A percentile compares a stretch with the other conserved stretches of the same genome.
Evolutionary conservation across 2,888 invertebrate species (phyloP).

Genomic region (Caenorhabditis becei): DNA sequence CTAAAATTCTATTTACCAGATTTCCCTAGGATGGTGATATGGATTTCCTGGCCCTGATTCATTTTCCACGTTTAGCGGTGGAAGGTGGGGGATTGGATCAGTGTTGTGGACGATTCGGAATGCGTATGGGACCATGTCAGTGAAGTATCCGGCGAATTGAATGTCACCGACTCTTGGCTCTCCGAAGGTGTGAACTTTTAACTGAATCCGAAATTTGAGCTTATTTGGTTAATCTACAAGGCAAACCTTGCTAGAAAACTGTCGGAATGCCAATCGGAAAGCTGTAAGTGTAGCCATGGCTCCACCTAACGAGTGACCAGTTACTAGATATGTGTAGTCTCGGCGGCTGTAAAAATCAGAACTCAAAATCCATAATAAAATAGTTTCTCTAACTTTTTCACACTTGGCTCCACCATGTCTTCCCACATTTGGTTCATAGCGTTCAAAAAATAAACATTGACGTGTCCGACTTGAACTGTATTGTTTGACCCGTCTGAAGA

Average conservation of each 20-base stretch:
- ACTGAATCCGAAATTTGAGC: neutral
- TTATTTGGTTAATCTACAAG: too few species aligned
- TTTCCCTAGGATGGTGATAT: slow-evolving; percentile 68
- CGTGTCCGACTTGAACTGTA: slow-evolving; percentile 56
- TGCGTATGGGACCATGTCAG: slow-evolving; percentile 62
- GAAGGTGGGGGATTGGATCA: slow-evolving; percentile 69
- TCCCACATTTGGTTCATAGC: slow-evolving; percentile 69
- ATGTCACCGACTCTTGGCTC: slow-evolving; percentile 69
- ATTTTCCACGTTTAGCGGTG: slow-evolving; percentile 63
- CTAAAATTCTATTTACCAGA: slow-evolving; percentile 51
- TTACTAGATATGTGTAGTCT: slow-evolving; percentile 60
- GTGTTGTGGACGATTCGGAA: slow-evolving; percentile 67
- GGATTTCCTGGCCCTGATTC: slow-evolving; percentile 57
- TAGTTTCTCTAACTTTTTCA: slow-evolving; percentile 20
- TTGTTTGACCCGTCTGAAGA: slow-evolving; percentile 60
- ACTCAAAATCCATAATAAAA: neutral
- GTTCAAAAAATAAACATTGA: slow-evolving; percentile 65
- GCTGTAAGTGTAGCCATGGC: slow-evolving; percentile 69
- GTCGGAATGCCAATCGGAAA: slow-evolving; percentile 57
- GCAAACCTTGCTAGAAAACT: slow-evolving; percentile 38
- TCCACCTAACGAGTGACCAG: slow-evolving; percentile 70
- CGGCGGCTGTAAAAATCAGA: slow-evolving; percentile 59
- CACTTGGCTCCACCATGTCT: slow-evolving; percentile 64
- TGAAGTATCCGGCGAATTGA: slow-evolving; percentile 58
- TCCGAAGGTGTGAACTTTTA: slow-evolving; percentile 65